Evolutionary conservation across 2,797 vertebrate species (phyloP).

Genomic region (Microtus agrestis): DNA sequence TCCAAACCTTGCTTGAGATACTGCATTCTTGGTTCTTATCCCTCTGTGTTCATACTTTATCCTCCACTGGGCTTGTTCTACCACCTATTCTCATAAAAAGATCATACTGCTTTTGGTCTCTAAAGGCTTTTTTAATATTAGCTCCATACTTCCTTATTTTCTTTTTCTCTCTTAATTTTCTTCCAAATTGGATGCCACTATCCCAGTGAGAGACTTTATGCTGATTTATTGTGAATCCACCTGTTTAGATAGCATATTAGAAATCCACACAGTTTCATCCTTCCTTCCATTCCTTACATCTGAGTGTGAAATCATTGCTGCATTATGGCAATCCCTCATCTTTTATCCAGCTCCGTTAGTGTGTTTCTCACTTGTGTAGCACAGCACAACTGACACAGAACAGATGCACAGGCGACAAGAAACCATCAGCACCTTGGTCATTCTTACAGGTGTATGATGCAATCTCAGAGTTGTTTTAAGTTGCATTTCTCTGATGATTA

Average conservation of each 20-base stretch:
- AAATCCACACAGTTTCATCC: neutral
- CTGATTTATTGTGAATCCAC: neutral
- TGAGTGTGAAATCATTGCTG: no score
- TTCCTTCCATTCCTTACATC: neutral
- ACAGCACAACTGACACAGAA: neutral
- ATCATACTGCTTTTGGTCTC: neutral
- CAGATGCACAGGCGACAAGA: no score
- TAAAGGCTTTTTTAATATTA: neutral
- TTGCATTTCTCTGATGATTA: no score
- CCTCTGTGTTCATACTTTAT: neutral
- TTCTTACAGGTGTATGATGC: no score
- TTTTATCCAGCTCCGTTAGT: no score
- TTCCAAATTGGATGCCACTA: neutral
- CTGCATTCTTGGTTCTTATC: neutral
- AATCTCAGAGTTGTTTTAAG: no score
- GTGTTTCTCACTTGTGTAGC: neutral
- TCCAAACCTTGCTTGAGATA: neutral
- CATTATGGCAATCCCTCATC: neutral
- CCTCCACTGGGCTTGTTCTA: neutral
- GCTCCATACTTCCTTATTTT: neutral
- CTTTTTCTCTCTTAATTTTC: neutral
- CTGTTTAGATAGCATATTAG: neutral
- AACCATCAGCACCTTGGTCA: no score
- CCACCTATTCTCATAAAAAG: no score
- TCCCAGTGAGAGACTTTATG: neutral